Evolutionary conservation across 1,140 invertebrate species (phyloP).

Genomic region (Atta texana): DNA sequence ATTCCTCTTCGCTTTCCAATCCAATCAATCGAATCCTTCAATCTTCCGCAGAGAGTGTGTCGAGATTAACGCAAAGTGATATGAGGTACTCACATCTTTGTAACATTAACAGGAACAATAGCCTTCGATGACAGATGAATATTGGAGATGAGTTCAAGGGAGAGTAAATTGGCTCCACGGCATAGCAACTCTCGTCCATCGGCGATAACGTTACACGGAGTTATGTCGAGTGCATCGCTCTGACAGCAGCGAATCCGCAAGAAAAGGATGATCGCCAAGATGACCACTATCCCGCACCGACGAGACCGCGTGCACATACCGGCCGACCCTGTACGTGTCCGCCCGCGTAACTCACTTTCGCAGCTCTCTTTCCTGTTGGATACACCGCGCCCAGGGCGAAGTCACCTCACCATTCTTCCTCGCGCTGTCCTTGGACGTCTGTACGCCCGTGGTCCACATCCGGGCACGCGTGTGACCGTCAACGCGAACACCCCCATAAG

Average conservation of each 20-base stretch:
- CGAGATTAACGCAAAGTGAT: background rate
- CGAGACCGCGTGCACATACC: slow-evolving; percentile 71
- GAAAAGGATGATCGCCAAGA: slow-evolving; percentile 66
- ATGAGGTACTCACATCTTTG: slow-evolving; percentile 78
- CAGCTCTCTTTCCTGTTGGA: slow-evolving; percentile 37
- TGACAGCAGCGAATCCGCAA: slow-evolving; percentile 49
- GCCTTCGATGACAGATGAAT: slow-evolving; percentile 61
- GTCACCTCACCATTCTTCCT: slow-evolving; percentile 63
- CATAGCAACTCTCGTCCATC: slow-evolving; percentile 79
- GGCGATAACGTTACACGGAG: slow-evolving; percentile 75
- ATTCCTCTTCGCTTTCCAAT: background rate
- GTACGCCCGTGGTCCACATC: slow-evolving; percentile 17
- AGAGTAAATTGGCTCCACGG: slow-evolving; percentile 74
- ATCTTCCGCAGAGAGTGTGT: background rate
- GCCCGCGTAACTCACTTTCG: slow-evolving; percentile 17
- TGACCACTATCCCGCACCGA: slow-evolving; percentile 56
- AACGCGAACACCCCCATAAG: slow-evolving; percentile 44
- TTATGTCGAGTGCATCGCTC: slow-evolving; percentile 23
- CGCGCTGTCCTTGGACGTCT: slow-evolving; percentile 51
- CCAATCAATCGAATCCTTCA: background rate
- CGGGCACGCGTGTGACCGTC: slow-evolving; percentile 39
- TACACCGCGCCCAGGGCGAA: slow-evolving; percentile 70
- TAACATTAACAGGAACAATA: slow-evolving; percentile 71
- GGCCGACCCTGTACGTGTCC: slow-evolving; percentile 55
- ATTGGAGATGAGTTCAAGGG: slow-evolving; percentile 70